A percentile compares a stretch with the other conserved stretches of the same genome.
Evolutionary conservation across 2,797 vertebrate genomes (phyloP).

Genomic region (Simalia tracyae): DNA sequence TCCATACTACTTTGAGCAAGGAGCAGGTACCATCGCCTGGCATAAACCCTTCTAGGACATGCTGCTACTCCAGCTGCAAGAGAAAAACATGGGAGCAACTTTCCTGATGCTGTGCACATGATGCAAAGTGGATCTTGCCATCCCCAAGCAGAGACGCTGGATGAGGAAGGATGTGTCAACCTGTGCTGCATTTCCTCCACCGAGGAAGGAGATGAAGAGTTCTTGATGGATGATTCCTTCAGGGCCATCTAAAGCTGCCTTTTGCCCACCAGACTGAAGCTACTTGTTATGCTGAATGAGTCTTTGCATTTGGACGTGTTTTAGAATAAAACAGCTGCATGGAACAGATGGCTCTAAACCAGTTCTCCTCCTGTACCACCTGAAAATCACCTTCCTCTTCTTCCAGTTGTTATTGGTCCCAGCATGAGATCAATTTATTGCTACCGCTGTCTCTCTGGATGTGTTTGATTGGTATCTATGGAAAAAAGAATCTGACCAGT

Average conservation of each 20-base stretch:
- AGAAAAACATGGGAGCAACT: neutral
- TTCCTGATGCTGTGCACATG: neutral
- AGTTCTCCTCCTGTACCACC: neutral
- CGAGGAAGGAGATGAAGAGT: neutral
- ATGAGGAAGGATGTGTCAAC: neutral
- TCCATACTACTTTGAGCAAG: conserved; percentile 11
- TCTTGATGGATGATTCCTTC: neutral
- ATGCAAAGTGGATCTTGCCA: neutral
- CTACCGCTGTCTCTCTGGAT: neutral
- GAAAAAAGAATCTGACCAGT: neutral
- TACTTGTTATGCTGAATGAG: neutral
- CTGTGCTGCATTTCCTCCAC: neutral
- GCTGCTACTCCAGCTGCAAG: neutral
- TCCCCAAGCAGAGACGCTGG: neutral
- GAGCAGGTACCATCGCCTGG: neutral
- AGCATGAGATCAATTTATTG: neutral
- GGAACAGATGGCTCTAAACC: neutral
- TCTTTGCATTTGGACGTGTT: neutral
- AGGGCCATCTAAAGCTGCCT: neutral
- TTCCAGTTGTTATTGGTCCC: neutral
- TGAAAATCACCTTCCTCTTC: neutral
- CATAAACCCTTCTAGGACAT: neutral
- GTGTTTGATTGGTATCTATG: neutral
- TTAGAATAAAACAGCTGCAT: neutral
- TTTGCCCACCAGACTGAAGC: neutral